Percentiles rank a stretch among this genome's conserved stretches.
phyloP scores from a whole-genome alignment of 2,797 vertebrate genomes.

The Chaunax sp. region DNA sequence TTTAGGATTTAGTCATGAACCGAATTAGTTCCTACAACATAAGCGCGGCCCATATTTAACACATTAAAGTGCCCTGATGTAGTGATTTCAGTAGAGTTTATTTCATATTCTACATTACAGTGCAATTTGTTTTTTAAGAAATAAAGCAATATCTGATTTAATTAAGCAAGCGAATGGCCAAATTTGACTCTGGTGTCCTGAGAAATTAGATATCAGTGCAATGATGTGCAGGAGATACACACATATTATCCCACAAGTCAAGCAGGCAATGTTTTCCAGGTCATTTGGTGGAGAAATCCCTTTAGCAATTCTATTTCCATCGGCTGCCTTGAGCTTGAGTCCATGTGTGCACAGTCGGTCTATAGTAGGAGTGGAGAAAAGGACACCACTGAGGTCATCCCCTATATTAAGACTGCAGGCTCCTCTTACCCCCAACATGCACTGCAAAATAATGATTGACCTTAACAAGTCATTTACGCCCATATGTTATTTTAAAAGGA shows the following conservation, averaged over 20 bases:
- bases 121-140: too few relatives aligned
- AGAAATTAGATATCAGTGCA: conserved; percentile 46
- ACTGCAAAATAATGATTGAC: conserved; percentile 37
- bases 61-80: conserved; percentile 37
- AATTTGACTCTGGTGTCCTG: conserved; percentile 36
- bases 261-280: conserved; percentile 80
- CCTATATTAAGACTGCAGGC: conserved; percentile 79
- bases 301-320: conserved; percentile 83
- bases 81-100: conserved; percentile 17
- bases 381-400: conserved; percentile 82
- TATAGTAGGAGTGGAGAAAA: conserved; percentile 76
- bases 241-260: conserved; percentile 70
- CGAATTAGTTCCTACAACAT: conserved; percentile 51
- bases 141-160: conserved; percentile 28
- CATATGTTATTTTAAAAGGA: background rate
- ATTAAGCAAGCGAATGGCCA: conserved; percentile 37
- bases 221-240: conserved; percentile 50
- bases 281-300: conserved; percentile 83
- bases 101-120: conserved; percentile 23
- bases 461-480: conserved; percentile 16
- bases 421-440: conserved; percentile 64
- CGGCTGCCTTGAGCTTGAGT: conserved; percentile 73
- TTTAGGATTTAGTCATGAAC: conserved; percentile 67
- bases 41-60: conserved; percentile 35
- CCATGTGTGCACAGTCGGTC: conserved; percentile 76